A percentile compares a stretch with the other conserved stretches of the same genome.
Evolutionary conservation across 2,113 vertebrate species (phyloP).

Genomic region (Candoia aspera): DNA sequence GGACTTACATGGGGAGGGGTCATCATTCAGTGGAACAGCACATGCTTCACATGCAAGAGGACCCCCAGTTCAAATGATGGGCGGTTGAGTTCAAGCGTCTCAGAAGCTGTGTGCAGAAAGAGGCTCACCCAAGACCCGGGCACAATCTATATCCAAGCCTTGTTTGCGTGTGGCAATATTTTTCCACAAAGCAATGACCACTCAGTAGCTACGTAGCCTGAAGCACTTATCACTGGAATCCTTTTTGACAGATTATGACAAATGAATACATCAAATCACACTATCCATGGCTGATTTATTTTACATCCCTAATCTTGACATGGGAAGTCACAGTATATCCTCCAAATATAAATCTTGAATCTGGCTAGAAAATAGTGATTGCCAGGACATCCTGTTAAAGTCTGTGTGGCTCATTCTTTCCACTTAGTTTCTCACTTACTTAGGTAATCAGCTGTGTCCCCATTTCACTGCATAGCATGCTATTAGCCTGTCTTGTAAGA

Average conservation of each 20-base stretch:
- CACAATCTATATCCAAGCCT: background rate
- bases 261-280: background rate
- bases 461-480: background rate
- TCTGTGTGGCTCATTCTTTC: background rate
- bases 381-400: background rate
- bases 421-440: background rate
- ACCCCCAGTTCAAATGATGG: background rate
- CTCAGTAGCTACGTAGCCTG: background rate
- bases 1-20: background rate
- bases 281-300: background rate
- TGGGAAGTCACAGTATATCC: background rate
- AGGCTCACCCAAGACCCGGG: background rate
- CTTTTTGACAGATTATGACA: background rate
- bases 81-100: background rate
- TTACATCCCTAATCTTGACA: background rate
- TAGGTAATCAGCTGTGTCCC: background rate
- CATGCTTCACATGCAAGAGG: background rate
- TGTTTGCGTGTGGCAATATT: background rate
- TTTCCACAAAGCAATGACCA: background rate
- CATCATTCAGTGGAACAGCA: background rate
- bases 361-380: background rate
- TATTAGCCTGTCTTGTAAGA: background rate
- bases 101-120: background rate
- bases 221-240: background rate
- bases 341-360: background rate